Base-by-base conservation (phyloP, 2,113 vertebrate species). In the Cacatua alba region DNA sequence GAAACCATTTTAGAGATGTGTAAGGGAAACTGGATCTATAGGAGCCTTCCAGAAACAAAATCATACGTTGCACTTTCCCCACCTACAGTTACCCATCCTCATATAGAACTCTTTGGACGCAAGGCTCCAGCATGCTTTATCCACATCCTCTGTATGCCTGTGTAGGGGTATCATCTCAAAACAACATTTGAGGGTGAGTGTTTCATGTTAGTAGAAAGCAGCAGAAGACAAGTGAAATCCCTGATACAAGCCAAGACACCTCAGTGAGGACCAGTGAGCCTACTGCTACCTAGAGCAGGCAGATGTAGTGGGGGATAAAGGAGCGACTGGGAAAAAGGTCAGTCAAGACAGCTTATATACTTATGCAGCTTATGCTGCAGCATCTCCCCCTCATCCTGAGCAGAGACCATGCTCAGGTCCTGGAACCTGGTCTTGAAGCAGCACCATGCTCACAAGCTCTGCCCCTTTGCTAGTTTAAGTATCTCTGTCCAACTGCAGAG, bases 1-100 rank as follows among this genome's bases (percentile, higher is more conserved):
- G 17, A 64, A 78, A 74, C 0, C 0, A 10, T 43, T 78, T 26
- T 24, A 59, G 55, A 84, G 35, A 70, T 0, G 0, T 1, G 18
- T 13, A 67, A 90, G 21, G 44, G n/a, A 92, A 90, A 39, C 5
- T 35, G 23, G 13, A 68, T 21, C 74, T 46, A n/a, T 0, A 55
- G 37, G 43, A 93, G 9, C 12, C 25, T 88, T 70, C 68, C 57
- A 60, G 37, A 31, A 75, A 25, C 28, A 53, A 63, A 79, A 20
- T 2, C 55, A 15, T 4, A 29, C 13, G 7, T 12, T 44, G 43
- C 11, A 28, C 35, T 48, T 88, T 51, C 63, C 48, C 57, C 19
- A 39, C 7, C 25, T 14, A 2, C 5, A 13, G 24, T 41, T 51
- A 71, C 8, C 33, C 39, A 69, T 52, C 33, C 25, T 33, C 44